phyloP scores from a whole-genome alignment of 2,888 invertebrate genomes.

The Macaria liturata region DNA sequence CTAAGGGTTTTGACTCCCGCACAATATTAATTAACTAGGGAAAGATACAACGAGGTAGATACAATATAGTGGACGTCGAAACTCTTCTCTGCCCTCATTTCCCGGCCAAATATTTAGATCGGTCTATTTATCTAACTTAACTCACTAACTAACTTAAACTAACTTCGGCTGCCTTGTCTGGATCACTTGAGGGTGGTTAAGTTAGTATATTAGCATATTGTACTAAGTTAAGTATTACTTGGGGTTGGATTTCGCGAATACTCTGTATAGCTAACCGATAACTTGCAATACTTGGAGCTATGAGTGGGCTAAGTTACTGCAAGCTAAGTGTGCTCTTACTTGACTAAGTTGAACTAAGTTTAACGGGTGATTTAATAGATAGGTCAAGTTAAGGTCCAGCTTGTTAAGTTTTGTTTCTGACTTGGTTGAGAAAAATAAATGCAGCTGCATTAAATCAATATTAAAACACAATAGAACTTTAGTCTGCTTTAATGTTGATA shows the following conservation, averaged over 20 bases:
- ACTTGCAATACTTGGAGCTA: slow-evolving; percentile 20
- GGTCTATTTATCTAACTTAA: slow-evolving; percentile 13
- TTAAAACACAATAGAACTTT: too few relatives aligned
- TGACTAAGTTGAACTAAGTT: slow-evolving; percentile 19
- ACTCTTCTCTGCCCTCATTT: slow-evolving; percentile 11
- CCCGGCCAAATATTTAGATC: slow-evolving; percentile 12
- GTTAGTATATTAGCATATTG: slow-evolving; percentile 36
- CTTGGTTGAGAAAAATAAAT: slow-evolving; percentile 1
- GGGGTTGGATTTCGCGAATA: slow-evolving; percentile 30
- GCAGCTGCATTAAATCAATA: too few relatives aligned
- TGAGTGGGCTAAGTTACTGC: slow-evolving; percentile 12
- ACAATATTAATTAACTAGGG: too few relatives aligned
- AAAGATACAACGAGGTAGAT: too few relatives aligned
- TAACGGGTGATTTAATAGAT: slow-evolving; percentile 17
- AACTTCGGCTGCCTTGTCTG: slow-evolving; percentile 16
- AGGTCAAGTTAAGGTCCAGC: slow-evolving; percentile 10
- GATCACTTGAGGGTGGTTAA: slow-evolving; percentile 23
- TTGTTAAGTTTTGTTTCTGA: slow-evolving; percentile 8
- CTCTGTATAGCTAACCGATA: slow-evolving; percentile 33
- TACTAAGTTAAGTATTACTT: slow-evolving; percentile 34
- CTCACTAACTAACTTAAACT: slow-evolving; percentile 15
- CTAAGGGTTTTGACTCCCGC: too few relatives aligned
- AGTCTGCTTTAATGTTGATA: too few relatives aligned
- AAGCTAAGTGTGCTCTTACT: slow-evolving; percentile 9
- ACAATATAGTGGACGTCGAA: too few relatives aligned